These are phyloP conservation scores for Amphimedon queenslandica DNA, from an alignment of 37 sponge, comb jelly and placozoan genomes.

Conservation along the genomic window DNA sequence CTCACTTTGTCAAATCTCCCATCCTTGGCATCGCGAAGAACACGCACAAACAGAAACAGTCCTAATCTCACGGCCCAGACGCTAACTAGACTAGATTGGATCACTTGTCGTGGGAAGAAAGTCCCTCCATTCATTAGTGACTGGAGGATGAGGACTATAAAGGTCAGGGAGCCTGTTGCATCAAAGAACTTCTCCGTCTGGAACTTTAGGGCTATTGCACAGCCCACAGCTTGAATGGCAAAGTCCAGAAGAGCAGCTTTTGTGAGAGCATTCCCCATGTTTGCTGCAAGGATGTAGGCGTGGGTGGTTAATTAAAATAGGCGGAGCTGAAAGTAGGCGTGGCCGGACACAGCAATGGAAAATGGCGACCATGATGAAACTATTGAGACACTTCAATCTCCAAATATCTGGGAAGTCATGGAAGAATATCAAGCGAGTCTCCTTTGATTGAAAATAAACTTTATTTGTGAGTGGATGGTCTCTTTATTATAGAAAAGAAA, in stretches of 20 bases:
- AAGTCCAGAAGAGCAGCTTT: conserved; percentile 49
- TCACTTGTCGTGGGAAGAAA: conserved; percentile 69
- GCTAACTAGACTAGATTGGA: conserved; percentile 70
- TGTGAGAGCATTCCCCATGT: conserved; percentile 64
- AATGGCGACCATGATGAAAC: too few species aligned
- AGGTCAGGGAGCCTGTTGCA: conserved; percentile 71
- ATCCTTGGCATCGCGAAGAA: conserved; percentile 68
- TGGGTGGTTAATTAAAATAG: background rate
- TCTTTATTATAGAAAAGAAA: too few species aligned
- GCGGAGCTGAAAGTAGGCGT: background rate
- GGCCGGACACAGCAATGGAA: too few species aligned
- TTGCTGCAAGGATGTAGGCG: background rate
- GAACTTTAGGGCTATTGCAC: conserved; percentile 60
- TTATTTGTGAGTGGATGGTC: too few species aligned
- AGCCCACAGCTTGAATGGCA: conserved; percentile 61
- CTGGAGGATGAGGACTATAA: conserved; percentile 53
- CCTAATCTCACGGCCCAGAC: conserved; percentile 86
- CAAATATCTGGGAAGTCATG: too few species aligned
- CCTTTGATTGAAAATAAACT: too few species aligned
- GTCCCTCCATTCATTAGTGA: conserved; percentile 33
- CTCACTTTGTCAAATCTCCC: conserved; percentile 78
- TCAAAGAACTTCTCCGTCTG: conserved; percentile 92
- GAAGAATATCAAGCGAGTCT: too few species aligned
- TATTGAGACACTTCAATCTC: too few species aligned
- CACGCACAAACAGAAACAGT: conserved; percentile 73